These are phyloP conservation scores for Neotoxoptera formosana DNA, from an alignment of 1,140 invertebrate species.

Conservation along the genomic window DNA sequence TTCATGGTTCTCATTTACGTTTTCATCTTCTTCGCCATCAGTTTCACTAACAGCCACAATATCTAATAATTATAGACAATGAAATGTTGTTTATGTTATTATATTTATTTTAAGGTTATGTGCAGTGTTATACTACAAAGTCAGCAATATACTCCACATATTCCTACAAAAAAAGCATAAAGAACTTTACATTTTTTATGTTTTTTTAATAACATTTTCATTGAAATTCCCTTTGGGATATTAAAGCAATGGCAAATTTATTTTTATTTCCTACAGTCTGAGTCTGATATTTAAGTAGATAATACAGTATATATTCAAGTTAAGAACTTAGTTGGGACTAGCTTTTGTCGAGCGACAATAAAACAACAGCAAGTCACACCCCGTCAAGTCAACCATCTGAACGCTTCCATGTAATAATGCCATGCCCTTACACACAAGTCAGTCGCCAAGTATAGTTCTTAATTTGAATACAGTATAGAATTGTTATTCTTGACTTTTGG, in stretches of 20 bases:
- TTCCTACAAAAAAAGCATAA: neutral
- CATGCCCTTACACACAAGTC: no score
- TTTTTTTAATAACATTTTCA: neutral
- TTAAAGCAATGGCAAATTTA: neutral
- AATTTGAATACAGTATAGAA: no score
- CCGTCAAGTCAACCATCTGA: no score
- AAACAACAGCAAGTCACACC: no score
- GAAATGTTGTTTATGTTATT: neutral
- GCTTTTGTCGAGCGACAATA: no score
- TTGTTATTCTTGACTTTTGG: no score
- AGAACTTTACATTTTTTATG: neutral
- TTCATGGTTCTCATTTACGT: slow-evolving; percentile 14
- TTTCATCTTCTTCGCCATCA: slow-evolving; percentile 72
- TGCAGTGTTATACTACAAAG: neutral
- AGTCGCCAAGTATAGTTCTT: no score
- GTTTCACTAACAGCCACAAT: slow-evolving; percentile 77
- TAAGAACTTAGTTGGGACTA: no score
- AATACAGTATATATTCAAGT: no score
- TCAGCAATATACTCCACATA: neutral
- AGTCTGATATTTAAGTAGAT: no score
- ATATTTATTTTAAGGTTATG: neutral
- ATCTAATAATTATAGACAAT: neutral
- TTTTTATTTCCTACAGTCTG: neutral
- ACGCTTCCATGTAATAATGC: no score
- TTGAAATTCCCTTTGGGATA: neutral